These are phyloP conservation scores for Apis laboriosa DNA, from an alignment of 1,140 invertebrate species.

Conservation along the genomic window DNA sequence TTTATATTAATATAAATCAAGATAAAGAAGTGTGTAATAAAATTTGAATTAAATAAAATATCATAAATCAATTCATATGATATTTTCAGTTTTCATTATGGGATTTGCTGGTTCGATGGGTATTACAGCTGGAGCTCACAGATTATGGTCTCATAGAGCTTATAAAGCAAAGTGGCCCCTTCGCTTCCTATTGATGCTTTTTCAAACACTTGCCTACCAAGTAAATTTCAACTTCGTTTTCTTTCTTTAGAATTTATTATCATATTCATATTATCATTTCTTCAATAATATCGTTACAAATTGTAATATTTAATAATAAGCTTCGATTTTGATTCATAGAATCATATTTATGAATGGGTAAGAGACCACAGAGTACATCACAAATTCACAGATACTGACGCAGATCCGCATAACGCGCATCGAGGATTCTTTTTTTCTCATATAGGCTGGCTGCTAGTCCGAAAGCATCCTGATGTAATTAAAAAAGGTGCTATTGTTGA, in stretches of 20 bases:
- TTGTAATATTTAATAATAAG: neutral
- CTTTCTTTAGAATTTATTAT: too few relatives aligned
- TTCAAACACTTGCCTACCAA: slow-evolving; percentile 91
- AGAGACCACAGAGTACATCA: slow-evolving; percentile 95
- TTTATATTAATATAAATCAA: too few relatives aligned
- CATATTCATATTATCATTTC: neutral
- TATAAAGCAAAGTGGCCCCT: slow-evolving; percentile 94
- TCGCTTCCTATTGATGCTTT: slow-evolving; percentile 86
- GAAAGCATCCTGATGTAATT: slow-evolving; percentile 92
- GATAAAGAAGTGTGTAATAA: neutral
- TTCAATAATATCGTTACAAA: too few relatives aligned
- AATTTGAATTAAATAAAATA: neutral
- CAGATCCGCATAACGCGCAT: slow-evolving; percentile 93
- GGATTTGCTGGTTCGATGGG: slow-evolving; percentile 83
- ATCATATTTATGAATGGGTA: slow-evolving; percentile 89
- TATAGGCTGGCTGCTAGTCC: slow-evolving; percentile 93
- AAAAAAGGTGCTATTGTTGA: slow-evolving; percentile 90
- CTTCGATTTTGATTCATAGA: slow-evolving; percentile 71
- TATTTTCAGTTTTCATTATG: slow-evolving; percentile 69
- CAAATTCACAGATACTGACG: slow-evolving; percentile 95
- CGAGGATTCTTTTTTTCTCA: slow-evolving; percentile 96
- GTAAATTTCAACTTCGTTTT: slow-evolving; percentile 77
- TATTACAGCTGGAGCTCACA: slow-evolving; percentile 93
- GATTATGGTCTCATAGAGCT: slow-evolving; percentile 92
- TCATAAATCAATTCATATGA: neutral